Conservation (phyloP, 2,888 invertebrate genomes). For the Lepidocyrtinus sp. region DNA sequence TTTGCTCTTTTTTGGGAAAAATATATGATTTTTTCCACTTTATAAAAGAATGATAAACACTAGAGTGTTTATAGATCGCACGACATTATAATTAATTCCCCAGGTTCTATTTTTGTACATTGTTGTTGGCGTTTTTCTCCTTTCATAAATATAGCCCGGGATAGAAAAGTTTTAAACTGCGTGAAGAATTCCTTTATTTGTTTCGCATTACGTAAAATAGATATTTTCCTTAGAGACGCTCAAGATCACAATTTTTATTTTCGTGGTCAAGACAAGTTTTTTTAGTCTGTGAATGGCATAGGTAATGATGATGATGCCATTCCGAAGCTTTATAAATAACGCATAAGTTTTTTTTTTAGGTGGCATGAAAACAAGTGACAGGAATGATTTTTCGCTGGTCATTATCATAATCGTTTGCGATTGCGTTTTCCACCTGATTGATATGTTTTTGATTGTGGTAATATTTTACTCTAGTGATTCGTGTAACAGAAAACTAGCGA, state of each 20-base stretch:
- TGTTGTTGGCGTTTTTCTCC: too few relatives aligned
- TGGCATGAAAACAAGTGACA: constrained; percentile 23
- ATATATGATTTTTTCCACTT: too few relatives aligned
- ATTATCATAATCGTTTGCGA: constrained; percentile 32
- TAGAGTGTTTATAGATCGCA: not conserved
- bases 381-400: constrained; percentile 21
- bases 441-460: constrained; percentile 37
- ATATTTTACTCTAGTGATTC: constrained; percentile 35
- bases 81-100: not conserved
- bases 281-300: not conserved
- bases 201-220: too few relatives aligned
- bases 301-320: not conserved
- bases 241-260: not conserved
- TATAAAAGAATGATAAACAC: not conserved
- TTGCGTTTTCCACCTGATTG: constrained; percentile 35
- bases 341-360: not conserved
- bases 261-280: not conserved
- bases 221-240: too few relatives aligned
- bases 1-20: not conserved
- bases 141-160: too few relatives aligned
- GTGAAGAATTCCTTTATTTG: too few relatives aligned
- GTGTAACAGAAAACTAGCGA: too few relatives aligned
- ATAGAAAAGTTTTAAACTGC: too few relatives aligned
- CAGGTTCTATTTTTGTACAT: not conserved
- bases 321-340: not conserved